A percentile compares a stretch with the other conserved stretches of the same genome.
phyloP scores from a whole-genome alignment of 2,888 invertebrate genomes.

The Macrosiphum euphorbiae region DNA sequence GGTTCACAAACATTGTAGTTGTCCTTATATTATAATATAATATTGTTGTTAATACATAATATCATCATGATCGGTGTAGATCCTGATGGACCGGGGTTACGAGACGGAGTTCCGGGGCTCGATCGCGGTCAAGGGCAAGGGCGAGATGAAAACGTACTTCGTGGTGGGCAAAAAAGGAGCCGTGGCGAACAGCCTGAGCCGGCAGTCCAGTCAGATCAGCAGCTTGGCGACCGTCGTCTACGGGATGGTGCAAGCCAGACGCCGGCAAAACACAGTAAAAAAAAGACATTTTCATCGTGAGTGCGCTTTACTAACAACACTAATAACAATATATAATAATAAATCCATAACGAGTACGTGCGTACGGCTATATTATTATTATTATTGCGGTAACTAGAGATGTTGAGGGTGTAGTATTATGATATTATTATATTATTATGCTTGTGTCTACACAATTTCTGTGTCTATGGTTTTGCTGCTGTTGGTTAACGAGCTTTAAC shows the following conservation, averaged over 20 bases:
- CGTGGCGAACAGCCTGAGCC: constrained; percentile 74
- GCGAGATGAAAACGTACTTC: constrained; percentile 95
- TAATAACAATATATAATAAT: not conserved
- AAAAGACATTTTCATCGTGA: constrained; percentile 67
- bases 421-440: not conserved
- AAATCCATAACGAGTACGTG: not conserved
- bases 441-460: not conserved
- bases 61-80: constrained; percentile 72
- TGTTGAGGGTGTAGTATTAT: not conserved
- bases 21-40: not conserved
- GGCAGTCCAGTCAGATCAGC: constrained; percentile 81
- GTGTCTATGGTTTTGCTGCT: not conserved
- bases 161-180: constrained; percentile 79
- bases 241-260: constrained; percentile 87
- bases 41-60: not conserved
- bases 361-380: not conserved
- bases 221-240: constrained; percentile 90
- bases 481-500: not conserved
- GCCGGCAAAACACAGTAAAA: constrained; percentile 74
- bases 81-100: constrained; percentile 82
- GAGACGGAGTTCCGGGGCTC: constrained; percentile 83
- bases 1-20: not conserved
- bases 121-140: constrained; percentile 94
- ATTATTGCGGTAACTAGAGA: constrained; percentile 30
- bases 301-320: constrained; percentile 65